These are phyloP conservation scores for Galaxea fascicularis DNA, from an alignment of 92 coral and sea anemone genomes.

Conservation along the genomic window DNA sequence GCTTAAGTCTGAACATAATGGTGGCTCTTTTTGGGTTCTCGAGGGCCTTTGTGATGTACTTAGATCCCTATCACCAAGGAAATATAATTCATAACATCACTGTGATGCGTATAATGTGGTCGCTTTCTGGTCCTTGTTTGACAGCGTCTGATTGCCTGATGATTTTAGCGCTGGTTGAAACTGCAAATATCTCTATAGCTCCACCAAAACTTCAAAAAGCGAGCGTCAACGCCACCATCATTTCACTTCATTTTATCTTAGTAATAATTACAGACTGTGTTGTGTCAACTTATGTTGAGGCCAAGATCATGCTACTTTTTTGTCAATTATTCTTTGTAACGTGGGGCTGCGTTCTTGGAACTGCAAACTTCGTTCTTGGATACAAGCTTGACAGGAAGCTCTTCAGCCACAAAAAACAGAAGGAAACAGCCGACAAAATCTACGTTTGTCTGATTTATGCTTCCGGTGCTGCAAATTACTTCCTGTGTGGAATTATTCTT, in stretches of 20 bases:
- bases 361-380: constrained; percentile 65
- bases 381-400: constrained; percentile 67
- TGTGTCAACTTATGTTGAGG: constrained; percentile 70
- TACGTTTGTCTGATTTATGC: constrained; percentile 71
- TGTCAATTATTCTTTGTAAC: constrained; percentile 73
- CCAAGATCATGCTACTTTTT: constrained; percentile 79
- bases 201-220: constrained; percentile 75
- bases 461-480: constrained; percentile 70
- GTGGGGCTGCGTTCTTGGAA: constrained; percentile 77
- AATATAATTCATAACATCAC: constrained; percentile 52
- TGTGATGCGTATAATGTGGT: constrained; percentile 80
- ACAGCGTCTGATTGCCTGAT: constrained; percentile 79
- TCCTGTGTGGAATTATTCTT: constrained; percentile 57
- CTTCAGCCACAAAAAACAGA: constrained; percentile 62
- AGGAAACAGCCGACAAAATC: constrained; percentile 64
- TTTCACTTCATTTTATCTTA: constrained; percentile 60
- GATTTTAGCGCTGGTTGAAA: constrained; percentile 71
- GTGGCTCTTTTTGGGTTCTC: constrained; percentile 69
- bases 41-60: constrained; percentile 71
- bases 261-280: constrained; percentile 71
- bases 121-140: constrained; percentile 77
- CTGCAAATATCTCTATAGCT: constrained; percentile 62
- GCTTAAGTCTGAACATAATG: constrained; percentile 69
- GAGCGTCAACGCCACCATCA: constrained; percentile 44
- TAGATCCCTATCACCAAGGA: constrained; percentile 88